Base-by-base conservation (phyloP, 2,797 vertebrate genomes). In the Hydrophis major region DNA sequence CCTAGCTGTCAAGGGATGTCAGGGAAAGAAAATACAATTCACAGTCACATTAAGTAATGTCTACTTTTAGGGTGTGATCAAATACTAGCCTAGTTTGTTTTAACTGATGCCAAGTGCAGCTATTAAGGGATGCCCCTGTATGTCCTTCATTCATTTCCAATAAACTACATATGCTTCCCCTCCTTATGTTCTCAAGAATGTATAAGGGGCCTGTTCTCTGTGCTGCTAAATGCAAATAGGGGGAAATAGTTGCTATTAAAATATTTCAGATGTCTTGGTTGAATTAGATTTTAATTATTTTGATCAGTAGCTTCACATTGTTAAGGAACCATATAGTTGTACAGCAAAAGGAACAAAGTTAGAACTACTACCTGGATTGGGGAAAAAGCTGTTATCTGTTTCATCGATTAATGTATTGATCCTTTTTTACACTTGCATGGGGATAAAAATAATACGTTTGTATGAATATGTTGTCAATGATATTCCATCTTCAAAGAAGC, bases 21-120 rank as follows among this genome's bases (percentile, higher is more conserved):
- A 87, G 92, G 55, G 87, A 92, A 91, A 92, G 94, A 92, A 94
- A 74, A 74, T 74, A 42, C 53, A 90, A 16, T 87, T 83, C 94
- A 1, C 1, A 91, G 92, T 74, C 93, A 95, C 96, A 96, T 88
- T 2, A 78, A 92, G 53, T 63, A 89, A 63, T 90, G 96, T 0
- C n/a, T 93, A 55, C 89, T 69, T 93, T 0, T 0, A n/a, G 25
- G 13, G 57, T 50, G 37, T 61, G 60, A 60, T 94, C 87, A 83
- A 92, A 93, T 22, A 90, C 59, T 87, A 53, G 83, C 28, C 93
- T 92, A 63, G 12, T 87, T 53, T 93, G 3, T 0, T 78, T 93
- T 69, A 94, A 42, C 92, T 59, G 78, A 89, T 28, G 78, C 88
- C 27, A 66, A 56, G 69, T 32, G 42, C 86, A 88, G 20, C 61